phyloP scores from a whole-genome alignment of 2,797 vertebrate genomes.

The Anguilla obscura region DNA sequence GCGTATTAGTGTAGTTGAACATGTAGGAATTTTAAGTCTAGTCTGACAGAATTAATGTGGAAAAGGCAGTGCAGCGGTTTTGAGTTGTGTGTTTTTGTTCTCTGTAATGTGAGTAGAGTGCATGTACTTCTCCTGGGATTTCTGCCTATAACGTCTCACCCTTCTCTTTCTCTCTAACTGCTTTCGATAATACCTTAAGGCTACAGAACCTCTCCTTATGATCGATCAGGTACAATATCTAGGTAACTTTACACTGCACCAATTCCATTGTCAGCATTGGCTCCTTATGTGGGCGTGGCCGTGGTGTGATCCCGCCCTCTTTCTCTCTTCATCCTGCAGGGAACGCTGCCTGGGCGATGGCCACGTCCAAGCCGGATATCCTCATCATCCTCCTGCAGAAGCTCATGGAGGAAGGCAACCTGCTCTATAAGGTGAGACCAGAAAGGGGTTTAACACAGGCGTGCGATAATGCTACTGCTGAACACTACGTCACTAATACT shows the following conservation, averaged over 20 bases:
- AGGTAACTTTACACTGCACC: slow-evolving; percentile 53
- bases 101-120: not conserved
- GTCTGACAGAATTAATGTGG: not conserved
- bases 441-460: not conserved
- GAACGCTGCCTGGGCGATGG: slow-evolving; percentile 98
- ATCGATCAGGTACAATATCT: slow-evolving; percentile 77
- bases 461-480: not conserved
- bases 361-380: slow-evolving; percentile 96
- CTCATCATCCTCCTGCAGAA: slow-evolving; percentile 97
- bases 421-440: slow-evolving; percentile 86
- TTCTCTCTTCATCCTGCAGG: slow-evolving; percentile 69
- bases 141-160: slow-evolving; percentile 32
- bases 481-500: not conserved
- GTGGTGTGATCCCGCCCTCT: not conserved
- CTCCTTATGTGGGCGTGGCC: not conserved
- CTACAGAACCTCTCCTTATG: slow-evolving; percentile 75
- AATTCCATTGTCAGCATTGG: slow-evolving; percentile 31
- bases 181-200: slow-evolving; percentile 64
- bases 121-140: not conserved
- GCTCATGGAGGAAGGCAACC: slow-evolving; percentile 97
- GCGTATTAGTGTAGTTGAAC: not conserved
- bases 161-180: slow-evolving; percentile 46
- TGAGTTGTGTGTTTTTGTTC: not conserved
- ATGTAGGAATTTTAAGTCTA: not conserved
- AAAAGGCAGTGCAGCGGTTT: not conserved